Conservation (phyloP, 1,140 invertebrate species). For the Micrasema longulum region DNA sequence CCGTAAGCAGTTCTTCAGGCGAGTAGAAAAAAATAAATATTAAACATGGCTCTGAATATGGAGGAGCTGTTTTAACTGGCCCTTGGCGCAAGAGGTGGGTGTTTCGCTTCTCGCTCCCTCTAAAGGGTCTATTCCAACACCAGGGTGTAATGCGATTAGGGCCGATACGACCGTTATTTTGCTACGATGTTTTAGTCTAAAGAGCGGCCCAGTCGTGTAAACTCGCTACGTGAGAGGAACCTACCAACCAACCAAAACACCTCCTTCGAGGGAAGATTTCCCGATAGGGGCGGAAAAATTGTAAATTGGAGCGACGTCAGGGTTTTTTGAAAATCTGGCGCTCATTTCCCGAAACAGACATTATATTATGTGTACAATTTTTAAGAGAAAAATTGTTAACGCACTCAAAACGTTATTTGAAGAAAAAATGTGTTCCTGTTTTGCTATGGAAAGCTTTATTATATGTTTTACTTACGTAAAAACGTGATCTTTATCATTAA, state of each 20-base stretch:
- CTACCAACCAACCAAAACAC: neutral
- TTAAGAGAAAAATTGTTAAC: too few species aligned
- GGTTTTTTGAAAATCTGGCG: slow-evolving; percentile 9
- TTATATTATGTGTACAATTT: neutral
- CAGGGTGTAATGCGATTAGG: slow-evolving; percentile 40
- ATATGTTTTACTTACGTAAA: too few species aligned
- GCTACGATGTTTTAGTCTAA: slow-evolving; percentile 35
- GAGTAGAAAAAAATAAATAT: slow-evolving; percentile 8
- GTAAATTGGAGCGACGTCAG: slow-evolving; percentile 8
- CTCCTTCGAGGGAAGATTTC: slow-evolving; percentile 27
- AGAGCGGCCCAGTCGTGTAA: slow-evolving; percentile 29
- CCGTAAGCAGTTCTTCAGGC: slow-evolving; percentile 5
- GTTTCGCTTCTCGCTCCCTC: slow-evolving; percentile 1
- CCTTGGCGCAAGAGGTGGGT: neutral
- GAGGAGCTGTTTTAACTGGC: slow-evolving; percentile 15
- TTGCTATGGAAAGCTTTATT: too few species aligned
- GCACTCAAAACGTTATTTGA: too few species aligned
- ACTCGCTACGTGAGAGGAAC: slow-evolving; percentile 32
- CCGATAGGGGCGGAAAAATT: slow-evolving; percentile 14
- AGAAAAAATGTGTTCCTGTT: too few species aligned
- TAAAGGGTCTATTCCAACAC: slow-evolving; percentile 14
- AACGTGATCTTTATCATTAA: too few species aligned
- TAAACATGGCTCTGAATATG: slow-evolving; percentile 1
- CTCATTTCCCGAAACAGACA: neutral
- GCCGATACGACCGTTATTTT: slow-evolving; percentile 37